Evolutionary conservation across 2,888 invertebrate species (phyloP), one percentile per base, ranked within the genome.

Genomic region (Drosophila fungiperda): DNA sequence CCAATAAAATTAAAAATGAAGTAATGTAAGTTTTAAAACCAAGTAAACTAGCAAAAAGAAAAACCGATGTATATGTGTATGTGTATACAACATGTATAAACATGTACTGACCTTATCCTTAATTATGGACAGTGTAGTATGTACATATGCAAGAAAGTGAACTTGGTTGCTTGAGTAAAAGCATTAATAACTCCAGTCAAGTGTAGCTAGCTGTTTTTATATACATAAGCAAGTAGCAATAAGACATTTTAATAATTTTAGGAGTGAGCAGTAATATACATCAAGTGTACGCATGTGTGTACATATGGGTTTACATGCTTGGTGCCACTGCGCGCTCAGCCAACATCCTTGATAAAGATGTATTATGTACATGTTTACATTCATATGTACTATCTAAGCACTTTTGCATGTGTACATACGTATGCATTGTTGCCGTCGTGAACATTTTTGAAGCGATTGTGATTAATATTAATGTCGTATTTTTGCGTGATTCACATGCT

Each of bases 171-270:
- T 23, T 45, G 23, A 26, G 9, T 23, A 49, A 26, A 49, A 49
- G 17, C 26, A 29, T 49, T 5, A 17, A 29, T 29, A 12, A n/a
- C 29, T 33, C 11, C 12, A 52, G 45, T 38, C 15, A 35, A 52
- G 48, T n/a, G 29, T 45, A 42, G 50, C 23, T 68, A 38, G 36
- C n/a, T 60, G 6, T 29, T 17, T 29, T 48, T 32, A 33, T 23
- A 7, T 45, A 8, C 20, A 45, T 15, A 45, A 45, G 23, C 23
- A 8, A 45, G 8, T 23, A 45, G 15, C 23, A 45, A 23, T 23
- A 23, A 15, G 45, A 23, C 15, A 45, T 23, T 45, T 45, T 23
- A 15, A 2, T 45, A 45, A 45, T 45, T 15, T 45, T 23, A 23
- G 12, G 12, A 23, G 45, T 23, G 45, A 15, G 23, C 23, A 45